These are phyloP conservation scores for Neosalanx taihuensis DNA, from an alignment of 2,797 vertebrate species.

Conservation along the genomic window DNA sequence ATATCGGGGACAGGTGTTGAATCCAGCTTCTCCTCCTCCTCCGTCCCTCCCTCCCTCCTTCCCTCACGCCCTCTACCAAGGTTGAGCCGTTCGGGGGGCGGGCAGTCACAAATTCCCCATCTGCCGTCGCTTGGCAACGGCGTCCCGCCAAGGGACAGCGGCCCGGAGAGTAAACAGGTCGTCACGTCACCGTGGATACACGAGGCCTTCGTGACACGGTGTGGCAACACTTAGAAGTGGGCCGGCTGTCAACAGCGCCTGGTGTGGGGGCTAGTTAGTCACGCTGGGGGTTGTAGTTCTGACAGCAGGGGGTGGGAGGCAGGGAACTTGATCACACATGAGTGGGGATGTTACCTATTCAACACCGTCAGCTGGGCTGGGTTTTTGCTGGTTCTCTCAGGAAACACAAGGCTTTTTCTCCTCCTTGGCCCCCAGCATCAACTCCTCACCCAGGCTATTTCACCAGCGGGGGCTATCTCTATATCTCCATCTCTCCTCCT, in stretches of 20 bases:
- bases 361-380: no score
- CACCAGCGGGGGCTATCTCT: neutral
- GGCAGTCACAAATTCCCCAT: slow-evolving; percentile 51
- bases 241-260: neutral
- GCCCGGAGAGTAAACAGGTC: slow-evolving; percentile 39
- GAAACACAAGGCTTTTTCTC: no score
- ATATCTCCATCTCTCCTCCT: neutral
- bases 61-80: slow-evolving; percentile 41
- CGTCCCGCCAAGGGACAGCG: slow-evolving; percentile 30
- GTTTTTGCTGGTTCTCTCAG: no score
- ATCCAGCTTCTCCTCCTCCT: slow-evolving; percentile 9
- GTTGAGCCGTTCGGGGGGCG: slow-evolving; percentile 41
- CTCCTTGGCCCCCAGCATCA: no score
- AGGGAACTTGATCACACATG: no score
- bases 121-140: slow-evolving; percentile 48
- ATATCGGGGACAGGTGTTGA: slow-evolving; percentile 34
- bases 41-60: neutral
- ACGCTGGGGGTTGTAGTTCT: no score
- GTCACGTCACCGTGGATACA: slow-evolving; percentile 24
- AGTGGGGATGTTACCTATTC: no score
- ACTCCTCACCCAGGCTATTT: neutral
- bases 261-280: no score
- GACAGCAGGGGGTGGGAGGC: no score
- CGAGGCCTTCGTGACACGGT: neutral
- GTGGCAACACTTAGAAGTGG: neutral